These are phyloP conservation scores for Tokudaia tokunoshimensis DNA, from an alignment of 2,797 vertebrate species.

Conservation along the genomic window DNA sequence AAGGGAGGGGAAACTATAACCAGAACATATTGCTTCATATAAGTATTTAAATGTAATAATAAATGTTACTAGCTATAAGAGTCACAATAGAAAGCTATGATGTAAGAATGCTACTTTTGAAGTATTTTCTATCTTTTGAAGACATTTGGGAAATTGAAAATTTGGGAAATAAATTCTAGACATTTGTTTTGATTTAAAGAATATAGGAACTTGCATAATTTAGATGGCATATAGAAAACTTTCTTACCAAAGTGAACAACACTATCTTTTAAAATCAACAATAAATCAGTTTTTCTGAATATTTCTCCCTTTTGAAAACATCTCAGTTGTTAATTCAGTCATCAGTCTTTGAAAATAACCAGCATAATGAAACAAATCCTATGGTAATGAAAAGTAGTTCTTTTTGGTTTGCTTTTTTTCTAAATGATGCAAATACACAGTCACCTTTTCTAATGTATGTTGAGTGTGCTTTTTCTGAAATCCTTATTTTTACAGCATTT, in stretches of 20 bases:
- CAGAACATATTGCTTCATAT: background rate
- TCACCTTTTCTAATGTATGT: conserved; percentile 27
- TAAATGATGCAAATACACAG: background rate
- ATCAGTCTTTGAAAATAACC: background rate
- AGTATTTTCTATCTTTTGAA: background rate
- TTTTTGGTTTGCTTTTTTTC: background rate
- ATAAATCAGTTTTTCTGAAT: conserved; percentile 14
- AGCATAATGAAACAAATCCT: background rate
- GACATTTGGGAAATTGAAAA: background rate
- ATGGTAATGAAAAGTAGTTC: background rate
- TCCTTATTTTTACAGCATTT: conserved; percentile 30
- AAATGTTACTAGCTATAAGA: background rate
- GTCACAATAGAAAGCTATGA: background rate
- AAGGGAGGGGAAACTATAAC: too few relatives aligned
- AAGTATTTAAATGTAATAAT: background rate
- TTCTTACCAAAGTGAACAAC: background rate
- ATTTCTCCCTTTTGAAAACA: background rate
- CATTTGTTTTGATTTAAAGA: background rate
- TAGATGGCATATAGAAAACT: background rate
- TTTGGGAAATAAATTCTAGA: conserved; percentile 13
- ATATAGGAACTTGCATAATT: background rate
- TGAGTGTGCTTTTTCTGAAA: conserved; percentile 13
- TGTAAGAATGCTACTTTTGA: background rate
- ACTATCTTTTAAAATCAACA: background rate
- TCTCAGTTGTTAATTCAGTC: background rate